phyloP scores from a whole-genome alignment of 2,113 vertebrate genomes.

The Paradisaea rubra region DNA sequence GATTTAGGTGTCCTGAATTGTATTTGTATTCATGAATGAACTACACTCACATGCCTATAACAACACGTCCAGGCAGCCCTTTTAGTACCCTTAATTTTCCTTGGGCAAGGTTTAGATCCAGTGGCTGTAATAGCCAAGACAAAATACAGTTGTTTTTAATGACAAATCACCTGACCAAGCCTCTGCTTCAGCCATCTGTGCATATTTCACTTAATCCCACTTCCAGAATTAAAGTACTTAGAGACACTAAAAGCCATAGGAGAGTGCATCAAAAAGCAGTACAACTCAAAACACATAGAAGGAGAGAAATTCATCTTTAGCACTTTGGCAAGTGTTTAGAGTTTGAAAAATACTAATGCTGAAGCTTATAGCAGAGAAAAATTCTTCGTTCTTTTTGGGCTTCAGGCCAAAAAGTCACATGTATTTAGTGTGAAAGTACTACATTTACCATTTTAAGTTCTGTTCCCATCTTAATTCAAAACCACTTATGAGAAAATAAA shows the following conservation, averaged over 20 bases:
- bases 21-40: not conserved
- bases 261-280: not conserved
- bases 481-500: conserved; percentile 4
- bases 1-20: not conserved
- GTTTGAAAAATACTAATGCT: not conserved
- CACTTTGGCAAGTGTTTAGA: not conserved
- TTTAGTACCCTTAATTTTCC: not conserved
- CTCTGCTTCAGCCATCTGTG: not conserved
- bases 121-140: not conserved
- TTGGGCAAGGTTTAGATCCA: not conserved
- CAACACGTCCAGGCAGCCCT: not conserved
- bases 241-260: not conserved
- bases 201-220: not conserved
- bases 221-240: not conserved
- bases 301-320: not conserved
- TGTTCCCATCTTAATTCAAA: not conserved
- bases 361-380: not conserved
- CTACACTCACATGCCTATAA: not conserved
- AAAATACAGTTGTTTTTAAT: not conserved
- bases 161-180: not conserved
- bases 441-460: not conserved
- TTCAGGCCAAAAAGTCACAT: not conserved
- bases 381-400: not conserved
- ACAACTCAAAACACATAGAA: not conserved
- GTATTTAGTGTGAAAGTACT: not conserved